Evolutionary conservation across 1,140 invertebrate species (phyloP).

Genomic region (Drosophila parabipectinata): DNA sequence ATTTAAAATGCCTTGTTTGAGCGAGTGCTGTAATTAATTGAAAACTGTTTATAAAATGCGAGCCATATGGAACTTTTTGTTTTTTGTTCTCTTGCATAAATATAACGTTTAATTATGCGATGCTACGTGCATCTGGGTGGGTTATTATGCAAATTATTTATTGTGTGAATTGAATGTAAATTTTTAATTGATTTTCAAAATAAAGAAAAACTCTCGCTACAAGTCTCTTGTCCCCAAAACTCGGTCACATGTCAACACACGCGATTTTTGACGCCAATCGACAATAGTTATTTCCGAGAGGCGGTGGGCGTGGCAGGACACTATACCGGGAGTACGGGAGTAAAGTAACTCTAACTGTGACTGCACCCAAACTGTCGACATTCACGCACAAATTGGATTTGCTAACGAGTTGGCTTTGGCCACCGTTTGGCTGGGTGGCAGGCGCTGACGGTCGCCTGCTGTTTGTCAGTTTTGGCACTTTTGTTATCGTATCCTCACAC

Average conservation of each 20-base stretch:
- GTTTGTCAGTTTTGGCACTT: slow-evolving; percentile 81
- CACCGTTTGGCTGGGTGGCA: not conserved
- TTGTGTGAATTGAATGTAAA: slow-evolving; percentile 79
- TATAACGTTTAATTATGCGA: slow-evolving; percentile 43
- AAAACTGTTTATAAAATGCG: slow-evolving; percentile 61
- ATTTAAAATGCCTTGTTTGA: slow-evolving; percentile 51
- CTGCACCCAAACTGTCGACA: slow-evolving; percentile 75
- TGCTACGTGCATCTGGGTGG: slow-evolving; percentile 14
- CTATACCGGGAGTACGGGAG: slow-evolving; percentile 9
- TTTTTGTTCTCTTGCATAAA: slow-evolving; percentile 33
- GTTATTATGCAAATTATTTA: slow-evolving; percentile 77
- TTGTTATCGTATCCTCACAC: slow-evolving; percentile 64
- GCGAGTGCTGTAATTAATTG: slow-evolving; percentile 62
- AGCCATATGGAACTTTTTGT: slow-evolving; percentile 34
- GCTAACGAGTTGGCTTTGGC: slow-evolving; percentile 65
- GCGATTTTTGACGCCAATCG: slow-evolving; percentile 53
- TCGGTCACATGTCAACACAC: slow-evolving; percentile 60
- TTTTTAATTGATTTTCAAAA: slow-evolving; percentile 74
- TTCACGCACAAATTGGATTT: slow-evolving; percentile 81
- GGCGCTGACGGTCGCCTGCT: slow-evolving; percentile 70
- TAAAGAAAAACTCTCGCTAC: not conserved
- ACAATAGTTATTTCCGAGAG: slow-evolving; percentile 10
- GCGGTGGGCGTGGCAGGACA: slow-evolving; percentile 6
- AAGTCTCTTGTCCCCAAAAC: slow-evolving; percentile 24
- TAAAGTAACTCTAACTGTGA: slow-evolving; percentile 42